Evolutionary conservation across 2,113 vertebrate species (phyloP).

Genomic region (Regulus satrapa): DNA sequence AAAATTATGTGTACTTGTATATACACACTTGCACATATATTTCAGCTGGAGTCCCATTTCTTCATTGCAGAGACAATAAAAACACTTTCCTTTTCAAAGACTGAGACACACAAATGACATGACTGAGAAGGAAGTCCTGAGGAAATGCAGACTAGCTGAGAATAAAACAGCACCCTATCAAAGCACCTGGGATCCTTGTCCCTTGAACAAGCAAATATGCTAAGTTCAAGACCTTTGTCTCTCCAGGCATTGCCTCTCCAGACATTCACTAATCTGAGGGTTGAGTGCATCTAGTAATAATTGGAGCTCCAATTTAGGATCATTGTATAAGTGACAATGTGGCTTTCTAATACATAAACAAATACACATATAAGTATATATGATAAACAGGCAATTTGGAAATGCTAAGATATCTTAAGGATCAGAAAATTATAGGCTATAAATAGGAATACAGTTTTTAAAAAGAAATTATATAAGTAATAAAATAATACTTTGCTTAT

Average conservation of each 20-base stretch:
- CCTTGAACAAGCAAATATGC: neutral
- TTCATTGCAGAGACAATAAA: neutral
- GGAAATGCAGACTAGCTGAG: neutral
- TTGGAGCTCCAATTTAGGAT: neutral
- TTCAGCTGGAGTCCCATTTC: neutral
- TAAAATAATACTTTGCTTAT: neutral
- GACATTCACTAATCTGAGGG: neutral
- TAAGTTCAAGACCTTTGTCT: neutral
- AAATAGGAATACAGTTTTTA: neutral
- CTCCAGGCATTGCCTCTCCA: neutral
- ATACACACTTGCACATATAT: neutral
- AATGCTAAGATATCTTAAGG: neutral
- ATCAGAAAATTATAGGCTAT: neutral
- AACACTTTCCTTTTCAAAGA: neutral
- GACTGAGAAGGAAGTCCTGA: neutral
- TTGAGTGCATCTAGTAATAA: neutral
- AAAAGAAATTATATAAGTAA: neutral
- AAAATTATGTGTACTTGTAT: neutral
- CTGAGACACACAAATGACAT: neutral
- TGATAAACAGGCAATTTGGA: neutral
- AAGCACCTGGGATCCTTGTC: neutral
- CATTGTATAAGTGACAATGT: neutral
- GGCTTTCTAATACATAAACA: neutral
- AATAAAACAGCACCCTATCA: neutral
- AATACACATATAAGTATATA: rapidly evolving